Evolutionary conservation across 2,113 vertebrate species (phyloP).

Genomic region (Pandion haliaetus): DNA sequence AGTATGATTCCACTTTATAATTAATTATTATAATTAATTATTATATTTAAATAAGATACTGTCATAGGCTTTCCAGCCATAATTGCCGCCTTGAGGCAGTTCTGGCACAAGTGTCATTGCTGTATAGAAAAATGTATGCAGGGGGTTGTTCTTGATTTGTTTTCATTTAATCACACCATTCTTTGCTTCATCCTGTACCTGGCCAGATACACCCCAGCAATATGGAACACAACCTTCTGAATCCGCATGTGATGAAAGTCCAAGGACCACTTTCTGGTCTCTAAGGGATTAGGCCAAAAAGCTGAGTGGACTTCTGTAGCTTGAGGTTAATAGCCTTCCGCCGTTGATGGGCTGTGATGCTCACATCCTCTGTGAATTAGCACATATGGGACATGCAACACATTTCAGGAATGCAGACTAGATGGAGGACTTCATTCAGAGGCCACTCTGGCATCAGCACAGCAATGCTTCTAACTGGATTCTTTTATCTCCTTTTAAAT

Average conservation of each 20-base stretch:
- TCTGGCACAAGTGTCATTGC: background rate
- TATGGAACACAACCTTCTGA: background rate
- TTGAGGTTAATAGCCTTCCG: background rate
- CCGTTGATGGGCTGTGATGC: background rate
- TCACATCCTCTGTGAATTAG: background rate
- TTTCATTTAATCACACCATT: background rate
- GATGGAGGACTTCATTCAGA: background rate
- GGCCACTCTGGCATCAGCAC: background rate
- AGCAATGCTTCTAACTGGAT: background rate
- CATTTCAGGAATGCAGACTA: background rate
- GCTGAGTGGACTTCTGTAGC: background rate
- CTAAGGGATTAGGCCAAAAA: background rate
- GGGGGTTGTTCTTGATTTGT: background rate
- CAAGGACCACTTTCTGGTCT: background rate
- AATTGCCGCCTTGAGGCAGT: background rate
- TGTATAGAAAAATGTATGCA: background rate
- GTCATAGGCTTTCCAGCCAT: background rate
- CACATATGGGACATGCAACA: background rate
- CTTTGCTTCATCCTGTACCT: background rate
- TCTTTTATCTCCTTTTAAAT: background rate
- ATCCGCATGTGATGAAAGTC: background rate
- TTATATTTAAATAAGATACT: background rate
- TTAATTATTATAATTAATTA: background rate
- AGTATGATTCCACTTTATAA: constrained; percentile 77
- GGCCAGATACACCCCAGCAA: background rate